Evolutionary conservation across 2,888 invertebrate species (phyloP).

Genomic region (Drepanosiphum platanoidis): DNA sequence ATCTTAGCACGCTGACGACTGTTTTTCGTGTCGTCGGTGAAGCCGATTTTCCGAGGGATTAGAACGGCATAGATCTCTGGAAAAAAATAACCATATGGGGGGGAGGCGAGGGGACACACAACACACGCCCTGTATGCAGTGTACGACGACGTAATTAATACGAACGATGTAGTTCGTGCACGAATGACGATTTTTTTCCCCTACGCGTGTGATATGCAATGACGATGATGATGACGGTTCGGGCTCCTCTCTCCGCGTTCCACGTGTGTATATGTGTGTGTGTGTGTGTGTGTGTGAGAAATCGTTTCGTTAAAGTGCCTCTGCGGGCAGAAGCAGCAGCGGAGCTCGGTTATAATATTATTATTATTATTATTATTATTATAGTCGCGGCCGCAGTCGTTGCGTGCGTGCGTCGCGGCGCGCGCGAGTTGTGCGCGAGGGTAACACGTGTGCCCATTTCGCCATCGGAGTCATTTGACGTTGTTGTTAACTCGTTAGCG

Average conservation of each 20-base stretch:
- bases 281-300: neutral
- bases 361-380: too few species aligned
- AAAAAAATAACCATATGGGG: neutral
- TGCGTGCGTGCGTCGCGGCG: neutral
- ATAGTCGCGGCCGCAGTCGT: slow-evolving; percentile 31
- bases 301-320: slow-evolving; percentile 50
- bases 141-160: too few species aligned
- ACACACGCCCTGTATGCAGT: neutral
- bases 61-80: neutral
- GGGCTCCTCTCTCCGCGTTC: neutral
- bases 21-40: too few species aligned
- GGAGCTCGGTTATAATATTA: too few species aligned
- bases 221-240: slow-evolving; percentile 7
- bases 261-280: too few species aligned
- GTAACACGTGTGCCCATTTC: slow-evolving; percentile 62
- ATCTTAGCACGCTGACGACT: too few species aligned
- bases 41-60: neutral
- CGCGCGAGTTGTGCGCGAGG: slow-evolving; percentile 46
- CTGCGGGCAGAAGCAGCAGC: slow-evolving; percentile 18
- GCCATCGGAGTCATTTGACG: slow-evolving; percentile 60
- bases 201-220: slow-evolving; percentile 10
- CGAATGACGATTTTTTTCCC: slow-evolving; percentile 33
- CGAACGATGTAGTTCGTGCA: too few species aligned
- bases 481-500: slow-evolving; percentile 59
- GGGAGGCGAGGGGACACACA: neutral